Base-by-base conservation (phyloP, 2,113 vertebrate species). In the Daphoenositta chrysoptera region DNA sequence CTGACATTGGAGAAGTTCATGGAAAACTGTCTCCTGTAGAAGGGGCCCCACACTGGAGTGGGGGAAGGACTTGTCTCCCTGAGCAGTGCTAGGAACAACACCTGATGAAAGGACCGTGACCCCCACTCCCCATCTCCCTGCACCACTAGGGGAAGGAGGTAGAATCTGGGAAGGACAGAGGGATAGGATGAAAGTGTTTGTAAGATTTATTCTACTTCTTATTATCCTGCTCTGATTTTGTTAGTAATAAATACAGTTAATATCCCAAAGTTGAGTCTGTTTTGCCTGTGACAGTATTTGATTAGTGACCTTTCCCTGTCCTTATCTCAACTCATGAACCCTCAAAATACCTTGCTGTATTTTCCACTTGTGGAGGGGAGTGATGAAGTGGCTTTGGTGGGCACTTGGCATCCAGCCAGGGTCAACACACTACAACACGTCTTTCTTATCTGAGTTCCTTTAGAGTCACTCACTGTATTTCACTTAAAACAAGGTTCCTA, bases 1-100 rank as follows among this genome's bases (percentile, higher is more conserved):
- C 27, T 51, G 37, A 19, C 3, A 3, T 0, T 33, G 44, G 53
- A 68, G 22, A 33, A 44, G 18, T 37, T 44, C 0, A 69, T 6
- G 37, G 53, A 69, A 53, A 60, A 45, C 54, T 45, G 47, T n/a
- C 22, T 45, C 23, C 23, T 39, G 54, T 39, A 28, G 18, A 39
- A 39, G 15, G 28, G 27, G 78, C 5, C 15, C 23, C 45, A 51
- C 1, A 3, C 6, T 61, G 73, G 39, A 37, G 12, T 4, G 53
- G 33, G 33, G 28, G 10, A 61, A 87, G 47, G 54, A 45, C 39
- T 45, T 15, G 12, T 39, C 15, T 60, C 33, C 33, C 54, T 13
- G 33, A 58, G 51, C 35, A 42, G 30, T 0, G 0, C 20, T 18
- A 86, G 21, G 37, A 77, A 31, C 17, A 58, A 19, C 33, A 44